Evolutionary conservation across 2,797 vertebrate species (phyloP).

Genomic region (Hippopotamyrus pictus): DNA sequence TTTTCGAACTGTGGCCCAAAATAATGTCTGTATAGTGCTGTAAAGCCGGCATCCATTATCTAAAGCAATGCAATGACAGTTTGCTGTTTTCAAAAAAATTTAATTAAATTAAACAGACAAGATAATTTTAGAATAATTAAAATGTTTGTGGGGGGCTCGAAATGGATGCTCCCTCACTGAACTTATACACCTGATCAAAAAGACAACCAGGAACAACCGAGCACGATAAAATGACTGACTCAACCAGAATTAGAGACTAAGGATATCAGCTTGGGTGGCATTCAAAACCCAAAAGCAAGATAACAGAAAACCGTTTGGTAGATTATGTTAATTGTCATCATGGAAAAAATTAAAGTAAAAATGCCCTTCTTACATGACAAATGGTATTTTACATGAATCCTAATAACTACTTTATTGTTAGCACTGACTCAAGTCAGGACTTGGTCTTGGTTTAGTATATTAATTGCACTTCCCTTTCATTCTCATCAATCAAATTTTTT

Average conservation of each 20-base stretch:
- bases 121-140: background rate
- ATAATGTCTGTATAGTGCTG: too few relatives aligned
- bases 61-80: too few relatives aligned
- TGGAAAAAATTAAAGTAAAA: background rate
- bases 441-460: too few relatives aligned
- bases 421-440: background rate
- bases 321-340: background rate
- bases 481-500: too few relatives aligned
- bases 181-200: background rate
- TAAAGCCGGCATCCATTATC: too few relatives aligned
- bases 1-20: too few relatives aligned
- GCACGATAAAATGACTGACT: background rate
- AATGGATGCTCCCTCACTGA: background rate
- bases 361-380: background rate
- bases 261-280: background rate
- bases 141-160: background rate
- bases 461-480: too few relatives aligned
- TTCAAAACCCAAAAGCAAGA: background rate
- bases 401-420: background rate
- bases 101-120: too few relatives aligned
- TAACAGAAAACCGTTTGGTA: background rate
- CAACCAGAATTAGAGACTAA: background rate
- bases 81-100: too few relatives aligned
- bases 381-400: background rate
- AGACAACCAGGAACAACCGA: background rate